These are phyloP conservation scores for Bolborhynchus lineola DNA, from an alignment of 2,113 vertebrate genomes.

Conservation along the genomic window DNA sequence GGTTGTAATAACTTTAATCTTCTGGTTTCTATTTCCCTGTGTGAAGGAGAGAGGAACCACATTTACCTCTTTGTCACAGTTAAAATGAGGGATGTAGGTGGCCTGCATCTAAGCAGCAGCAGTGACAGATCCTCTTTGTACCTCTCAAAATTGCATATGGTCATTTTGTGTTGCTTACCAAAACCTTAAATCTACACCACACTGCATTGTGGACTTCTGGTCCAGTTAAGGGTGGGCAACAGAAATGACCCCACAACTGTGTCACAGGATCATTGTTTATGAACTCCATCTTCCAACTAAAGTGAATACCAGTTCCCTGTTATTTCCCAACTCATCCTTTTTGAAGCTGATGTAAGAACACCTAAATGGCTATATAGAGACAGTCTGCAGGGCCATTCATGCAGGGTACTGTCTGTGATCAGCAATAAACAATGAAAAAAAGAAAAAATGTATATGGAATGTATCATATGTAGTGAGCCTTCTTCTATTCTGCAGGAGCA, in stretches of 20 bases:
- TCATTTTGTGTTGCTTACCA: background rate
- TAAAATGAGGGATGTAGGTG: background rate
- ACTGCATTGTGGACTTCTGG: background rate
- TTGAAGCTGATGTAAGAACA: background rate
- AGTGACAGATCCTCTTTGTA: background rate
- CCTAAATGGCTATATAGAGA: background rate
- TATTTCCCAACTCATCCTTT: background rate
- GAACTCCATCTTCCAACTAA: background rate
- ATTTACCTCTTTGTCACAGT: slow-evolving; percentile 15
- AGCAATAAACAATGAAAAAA: background rate
- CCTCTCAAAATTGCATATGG: background rate
- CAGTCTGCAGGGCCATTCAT: background rate
- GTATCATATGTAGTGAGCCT: background rate
- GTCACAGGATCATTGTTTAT: background rate
- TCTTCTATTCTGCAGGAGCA: background rate
- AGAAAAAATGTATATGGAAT: background rate
- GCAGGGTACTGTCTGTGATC: background rate
- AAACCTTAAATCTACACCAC: background rate
- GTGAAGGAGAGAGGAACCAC: background rate
- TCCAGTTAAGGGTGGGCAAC: background rate
- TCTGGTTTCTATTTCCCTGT: background rate
- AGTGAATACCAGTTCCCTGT: background rate
- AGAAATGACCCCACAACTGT: background rate
- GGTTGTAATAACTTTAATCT: slow-evolving; percentile 58
- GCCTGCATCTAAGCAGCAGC: background rate